Conservation (phyloP, 2,113 vertebrate species). For the Gambusia affinis region DNA sequence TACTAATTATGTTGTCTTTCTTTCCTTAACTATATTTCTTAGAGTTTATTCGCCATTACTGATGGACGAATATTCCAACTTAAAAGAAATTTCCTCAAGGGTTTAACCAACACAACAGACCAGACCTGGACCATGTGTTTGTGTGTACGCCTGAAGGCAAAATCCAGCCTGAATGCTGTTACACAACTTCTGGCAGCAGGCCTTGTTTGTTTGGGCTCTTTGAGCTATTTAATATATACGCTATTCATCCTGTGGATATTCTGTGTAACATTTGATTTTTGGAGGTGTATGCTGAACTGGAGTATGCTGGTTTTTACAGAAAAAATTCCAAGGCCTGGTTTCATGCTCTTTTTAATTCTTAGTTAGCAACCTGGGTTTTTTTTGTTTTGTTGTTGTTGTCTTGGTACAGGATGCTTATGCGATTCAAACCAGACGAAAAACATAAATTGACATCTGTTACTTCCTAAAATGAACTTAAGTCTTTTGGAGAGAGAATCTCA, state of each 20-base stretch:
- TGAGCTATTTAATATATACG: neutral
- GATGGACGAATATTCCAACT: slow-evolving; percentile 37
- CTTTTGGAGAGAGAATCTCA: neutral
- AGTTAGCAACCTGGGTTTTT: no score
- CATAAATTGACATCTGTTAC: neutral
- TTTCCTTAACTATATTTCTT: slow-evolving; percentile 23
- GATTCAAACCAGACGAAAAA: neutral
- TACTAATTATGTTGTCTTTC: slow-evolving; percentile 9
- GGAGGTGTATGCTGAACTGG: neutral
- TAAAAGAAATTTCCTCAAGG: slow-evolving; percentile 41
- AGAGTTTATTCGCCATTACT: slow-evolving; percentile 24
- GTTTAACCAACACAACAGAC: slow-evolving; percentile 35
- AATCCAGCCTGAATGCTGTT: slow-evolving; percentile 26
- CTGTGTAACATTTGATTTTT: neutral
- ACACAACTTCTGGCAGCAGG: slow-evolving; percentile 22
- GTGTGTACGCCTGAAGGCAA: slow-evolving; percentile 18
- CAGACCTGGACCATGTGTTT: slow-evolving; percentile 37
- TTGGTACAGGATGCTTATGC: no score
- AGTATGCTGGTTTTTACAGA: neutral
- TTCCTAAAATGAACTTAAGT: neutral
- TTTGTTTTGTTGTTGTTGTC: neutral
- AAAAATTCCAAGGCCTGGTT: neutral
- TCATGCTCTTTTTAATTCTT: no score
- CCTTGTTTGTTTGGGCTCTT: slow-evolving; percentile 1
- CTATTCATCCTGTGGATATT: neutral